A percentile compares a stretch with the other conserved stretches of the same genome.
Conservation (phyloP, 2,113 vertebrate genomes). For the Hiodon tergisus region DNA sequence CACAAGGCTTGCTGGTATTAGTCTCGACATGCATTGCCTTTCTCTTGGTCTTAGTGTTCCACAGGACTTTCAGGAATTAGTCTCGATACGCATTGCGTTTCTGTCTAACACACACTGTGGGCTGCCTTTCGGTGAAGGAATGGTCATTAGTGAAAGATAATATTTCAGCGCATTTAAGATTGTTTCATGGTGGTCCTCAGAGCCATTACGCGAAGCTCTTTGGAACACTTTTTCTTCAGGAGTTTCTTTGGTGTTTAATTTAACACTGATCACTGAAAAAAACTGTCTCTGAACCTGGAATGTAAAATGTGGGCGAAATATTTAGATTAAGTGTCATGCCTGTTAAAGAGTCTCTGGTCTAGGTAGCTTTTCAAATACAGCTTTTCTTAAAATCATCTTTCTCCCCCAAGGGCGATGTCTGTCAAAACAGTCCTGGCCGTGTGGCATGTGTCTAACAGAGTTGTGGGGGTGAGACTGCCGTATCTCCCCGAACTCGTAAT, state of each 20-base stretch:
- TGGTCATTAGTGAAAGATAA: conserved; percentile 78
- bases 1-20: background rate
- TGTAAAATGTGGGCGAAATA: conserved; percentile 25
- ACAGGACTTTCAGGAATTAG: too few species aligned
- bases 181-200: conserved; percentile 77
- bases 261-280: conserved; percentile 41
- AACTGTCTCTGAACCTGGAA: conserved; percentile 14
- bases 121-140: conserved; percentile 64
- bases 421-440: too few species aligned
- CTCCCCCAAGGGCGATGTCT: too few species aligned
- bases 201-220: conserved; percentile 41
- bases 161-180: conserved; percentile 79
- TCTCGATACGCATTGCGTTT: too few species aligned
- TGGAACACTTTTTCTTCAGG: conserved; percentile 44
- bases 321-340: background rate
- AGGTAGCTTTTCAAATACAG: too few species aligned
- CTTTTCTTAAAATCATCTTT: too few species aligned
- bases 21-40: too few species aligned
- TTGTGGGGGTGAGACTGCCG: too few species aligned
- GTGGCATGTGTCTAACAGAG: too few species aligned
- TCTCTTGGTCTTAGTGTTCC: too few species aligned
- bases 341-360: too few species aligned
- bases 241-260: conserved; percentile 48
- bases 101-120: conserved; percentile 2
- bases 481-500: too few species aligned